phyloP scores from a whole-genome alignment of 2,888 invertebrate species.

The Drosophila cracens region DNA sequence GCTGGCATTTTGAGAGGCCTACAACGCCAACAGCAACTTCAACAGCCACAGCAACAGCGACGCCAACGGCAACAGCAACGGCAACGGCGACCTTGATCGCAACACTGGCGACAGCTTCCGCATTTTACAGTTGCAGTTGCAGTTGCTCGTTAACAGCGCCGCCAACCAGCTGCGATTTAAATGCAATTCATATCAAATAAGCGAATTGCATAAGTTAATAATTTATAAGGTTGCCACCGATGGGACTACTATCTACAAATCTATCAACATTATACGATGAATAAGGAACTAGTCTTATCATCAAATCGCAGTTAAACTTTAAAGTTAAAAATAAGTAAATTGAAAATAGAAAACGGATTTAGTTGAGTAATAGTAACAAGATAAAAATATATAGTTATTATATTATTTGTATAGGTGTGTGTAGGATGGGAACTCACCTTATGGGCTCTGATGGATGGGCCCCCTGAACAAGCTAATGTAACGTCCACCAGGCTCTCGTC shows the following conservation, averaged over 20 bases:
- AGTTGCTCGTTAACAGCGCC: constrained; percentile 22
- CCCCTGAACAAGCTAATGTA: constrained; percentile 98
- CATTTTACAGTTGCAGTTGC: constrained; percentile 54
- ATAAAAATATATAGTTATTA: too few species aligned
- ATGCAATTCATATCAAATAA: background rate
- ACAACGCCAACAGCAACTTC: constrained; percentile 24
- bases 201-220: background rate
- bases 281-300: too few species aligned
- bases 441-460: constrained; percentile 97
- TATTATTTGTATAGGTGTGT: too few species aligned
- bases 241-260: too few species aligned
- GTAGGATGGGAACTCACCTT: constrained; percentile 86
- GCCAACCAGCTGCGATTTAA: constrained; percentile 21
- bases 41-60: constrained; percentile 4
- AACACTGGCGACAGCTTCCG: constrained; percentile 58
- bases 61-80: constrained; percentile 7
- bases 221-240: background rate
- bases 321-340: too few species aligned
- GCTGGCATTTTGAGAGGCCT: constrained; percentile 72
- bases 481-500: constrained; percentile 98
- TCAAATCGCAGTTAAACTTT: too few species aligned
- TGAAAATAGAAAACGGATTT: too few species aligned
- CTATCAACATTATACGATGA: too few species aligned
- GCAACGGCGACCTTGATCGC: constrained; percentile 60
- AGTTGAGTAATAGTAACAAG: too few species aligned